Percentiles rank a stretch among this genome's conserved stretches.
Conservation (phyloP, 2,113 vertebrate genomes). For the Halcyon senegalensis region DNA sequence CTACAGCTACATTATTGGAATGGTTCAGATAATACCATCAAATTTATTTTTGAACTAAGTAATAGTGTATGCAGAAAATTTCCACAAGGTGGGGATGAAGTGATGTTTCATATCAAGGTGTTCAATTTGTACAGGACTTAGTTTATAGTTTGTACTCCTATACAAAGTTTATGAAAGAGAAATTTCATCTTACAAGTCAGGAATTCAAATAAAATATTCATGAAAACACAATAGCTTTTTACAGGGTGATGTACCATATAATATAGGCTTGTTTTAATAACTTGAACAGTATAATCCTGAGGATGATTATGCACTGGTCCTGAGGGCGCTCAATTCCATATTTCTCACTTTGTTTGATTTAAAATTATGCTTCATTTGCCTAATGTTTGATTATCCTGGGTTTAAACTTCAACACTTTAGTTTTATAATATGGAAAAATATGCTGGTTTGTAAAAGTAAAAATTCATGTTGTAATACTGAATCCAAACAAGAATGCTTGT, state of each 20-base stretch:
- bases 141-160: not conserved
- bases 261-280: not conserved
- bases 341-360: not conserved
- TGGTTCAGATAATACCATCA: not conserved
- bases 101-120: not conserved
- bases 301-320: not conserved
- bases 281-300: not conserved
- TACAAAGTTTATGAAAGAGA: not conserved
- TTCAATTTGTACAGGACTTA: not conserved
- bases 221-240: not conserved
- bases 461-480: not conserved
- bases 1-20: not conserved
- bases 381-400: not conserved
- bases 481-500: not conserved
- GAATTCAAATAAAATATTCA: not conserved
- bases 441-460: not conserved
- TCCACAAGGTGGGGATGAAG: constrained; percentile 44
- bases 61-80: not conserved
- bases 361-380: not conserved
- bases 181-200: not conserved
- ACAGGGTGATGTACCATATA: not conserved
- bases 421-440: not conserved
- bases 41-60: not conserved
- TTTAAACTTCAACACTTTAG: not conserved
- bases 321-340: not conserved